Evolutionary conservation across 2,797 vertebrate genomes (phyloP).

Genomic region (Morelia viridis): DNA sequence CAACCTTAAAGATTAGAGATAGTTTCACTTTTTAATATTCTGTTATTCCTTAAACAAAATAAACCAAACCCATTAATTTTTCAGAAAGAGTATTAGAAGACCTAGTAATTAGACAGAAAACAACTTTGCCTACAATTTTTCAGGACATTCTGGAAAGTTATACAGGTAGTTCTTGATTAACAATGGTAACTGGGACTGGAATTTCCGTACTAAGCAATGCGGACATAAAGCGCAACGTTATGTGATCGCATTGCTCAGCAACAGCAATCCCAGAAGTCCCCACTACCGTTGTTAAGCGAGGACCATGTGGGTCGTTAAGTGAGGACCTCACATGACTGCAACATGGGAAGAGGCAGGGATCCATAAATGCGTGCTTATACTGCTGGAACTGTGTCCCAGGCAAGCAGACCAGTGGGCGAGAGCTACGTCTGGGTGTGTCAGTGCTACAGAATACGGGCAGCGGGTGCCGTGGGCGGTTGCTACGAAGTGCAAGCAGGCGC

Average conservation of each 20-base stretch:
- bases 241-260: neutral
- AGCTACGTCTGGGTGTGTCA: neutral
- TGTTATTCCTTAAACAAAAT: neutral
- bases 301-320: neutral
- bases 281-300: neutral
- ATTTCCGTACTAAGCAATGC: neutral
- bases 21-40: neutral
- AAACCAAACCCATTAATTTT: neutral
- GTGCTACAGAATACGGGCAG: neutral
- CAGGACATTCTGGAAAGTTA: conserved; percentile 76
- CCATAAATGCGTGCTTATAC: neutral
- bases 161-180: neutral
- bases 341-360: neutral
- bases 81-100: conserved; percentile 3
- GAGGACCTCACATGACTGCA: neutral
- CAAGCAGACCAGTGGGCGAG: neutral
- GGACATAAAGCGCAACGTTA: neutral
- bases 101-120: conserved; percentile 37
- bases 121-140: conserved; percentile 45
- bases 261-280: neutral
- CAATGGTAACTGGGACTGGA: neutral
- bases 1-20: neutral
- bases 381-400: neutral
- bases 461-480: neutral
- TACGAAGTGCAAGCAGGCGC: neutral